phyloP scores from a whole-genome alignment of 2,797 vertebrate species.

The Argya squamiceps region DNA sequence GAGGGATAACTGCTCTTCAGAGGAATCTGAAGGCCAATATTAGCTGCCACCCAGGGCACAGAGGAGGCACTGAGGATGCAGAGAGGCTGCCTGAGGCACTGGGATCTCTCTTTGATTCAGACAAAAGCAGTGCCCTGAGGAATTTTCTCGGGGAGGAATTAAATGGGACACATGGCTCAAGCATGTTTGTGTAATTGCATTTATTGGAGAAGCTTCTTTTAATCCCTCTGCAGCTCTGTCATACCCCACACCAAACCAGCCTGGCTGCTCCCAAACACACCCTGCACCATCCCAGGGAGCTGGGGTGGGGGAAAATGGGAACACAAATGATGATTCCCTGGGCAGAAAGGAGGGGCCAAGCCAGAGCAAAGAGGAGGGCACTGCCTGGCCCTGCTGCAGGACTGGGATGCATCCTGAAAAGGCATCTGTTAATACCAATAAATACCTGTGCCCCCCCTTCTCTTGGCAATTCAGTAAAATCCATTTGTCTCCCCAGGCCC shows the following conservation, averaged over 20 bases:
- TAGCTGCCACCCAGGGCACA: neutral
- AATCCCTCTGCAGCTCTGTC: conserved; percentile 6
- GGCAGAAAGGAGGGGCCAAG: neutral
- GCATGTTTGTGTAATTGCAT: conserved; percentile 10
- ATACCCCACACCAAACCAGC: neutral
- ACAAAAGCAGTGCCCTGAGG: conserved; percentile 32
- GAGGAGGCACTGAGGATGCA: neutral
- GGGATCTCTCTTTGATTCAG: neutral
- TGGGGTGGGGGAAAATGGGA: neutral
- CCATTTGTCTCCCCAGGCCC: no score
- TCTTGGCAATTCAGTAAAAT: no score
- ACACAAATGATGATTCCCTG: neutral
- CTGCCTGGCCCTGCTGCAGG: neutral
- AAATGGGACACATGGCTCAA: conserved; percentile 5
- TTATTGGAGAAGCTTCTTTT: conserved; percentile 31
- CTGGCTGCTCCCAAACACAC: neutral
- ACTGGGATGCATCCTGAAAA: no score
- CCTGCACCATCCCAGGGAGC: neutral
- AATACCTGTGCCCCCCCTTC: no score
- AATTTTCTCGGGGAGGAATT: conserved; percentile 26
- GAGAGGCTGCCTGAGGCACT: neutral
- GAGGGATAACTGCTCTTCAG: neutral
- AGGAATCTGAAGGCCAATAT: neutral
- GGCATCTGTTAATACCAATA: no score
- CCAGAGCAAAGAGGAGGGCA: neutral